Percentiles rank a stretch among this genome's conserved stretches.
Evolutionary conservation across 2,888 invertebrate genomes (phyloP).

Genomic region (Macrostomum cliftonense): DNA sequence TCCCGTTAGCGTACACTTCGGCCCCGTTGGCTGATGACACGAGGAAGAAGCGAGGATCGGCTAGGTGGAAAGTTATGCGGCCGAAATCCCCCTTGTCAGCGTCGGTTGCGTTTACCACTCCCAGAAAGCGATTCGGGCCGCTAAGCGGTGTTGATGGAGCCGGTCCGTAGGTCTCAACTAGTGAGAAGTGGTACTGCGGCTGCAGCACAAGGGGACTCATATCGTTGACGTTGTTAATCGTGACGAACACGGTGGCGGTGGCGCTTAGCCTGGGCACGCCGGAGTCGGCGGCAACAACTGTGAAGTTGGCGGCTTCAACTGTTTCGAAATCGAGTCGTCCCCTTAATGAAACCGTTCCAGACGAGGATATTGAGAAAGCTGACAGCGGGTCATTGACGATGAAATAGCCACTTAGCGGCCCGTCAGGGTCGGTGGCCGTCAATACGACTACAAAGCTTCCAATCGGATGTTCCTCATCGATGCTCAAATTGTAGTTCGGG

Average conservation of each 20-base stretch:
- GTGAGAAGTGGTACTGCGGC: too few species aligned
- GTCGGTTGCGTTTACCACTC: constrained; percentile 61
- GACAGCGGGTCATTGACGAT: constrained; percentile 14
- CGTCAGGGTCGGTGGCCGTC: constrained; percentile 22
- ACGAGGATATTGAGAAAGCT: constrained; percentile 7
- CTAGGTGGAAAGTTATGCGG: constrained; percentile 58
- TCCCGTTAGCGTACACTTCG: constrained; percentile 52
- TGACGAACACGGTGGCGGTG: constrained; percentile 55
- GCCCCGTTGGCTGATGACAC: too few species aligned
- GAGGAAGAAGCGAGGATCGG: constrained; percentile 40
- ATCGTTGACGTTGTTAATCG: constrained; percentile 65
- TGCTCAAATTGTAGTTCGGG: constrained; percentile 37
- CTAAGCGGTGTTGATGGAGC: too few species aligned
- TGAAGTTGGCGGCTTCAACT: constrained; percentile 55
- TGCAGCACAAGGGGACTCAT: constrained; percentile 55
- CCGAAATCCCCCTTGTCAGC: constrained; percentile 65
- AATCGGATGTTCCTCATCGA: constrained; percentile 21
- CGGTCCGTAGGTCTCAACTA: too few species aligned
- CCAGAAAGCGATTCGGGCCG: constrained; percentile 35
- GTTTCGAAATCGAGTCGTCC: constrained; percentile 65
- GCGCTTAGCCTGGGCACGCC: constrained; percentile 65
- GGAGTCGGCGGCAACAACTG: constrained; percentile 61
- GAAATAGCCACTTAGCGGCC: constrained; percentile 18
- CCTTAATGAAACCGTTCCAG: constrained; percentile 56
- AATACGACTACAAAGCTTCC: constrained; percentile 22